Evolutionary conservation across 2,888 invertebrate species (phyloP), one percentile per base, ranked within the genome.

Genomic region (Acanthosepion pharaonis): DNA sequence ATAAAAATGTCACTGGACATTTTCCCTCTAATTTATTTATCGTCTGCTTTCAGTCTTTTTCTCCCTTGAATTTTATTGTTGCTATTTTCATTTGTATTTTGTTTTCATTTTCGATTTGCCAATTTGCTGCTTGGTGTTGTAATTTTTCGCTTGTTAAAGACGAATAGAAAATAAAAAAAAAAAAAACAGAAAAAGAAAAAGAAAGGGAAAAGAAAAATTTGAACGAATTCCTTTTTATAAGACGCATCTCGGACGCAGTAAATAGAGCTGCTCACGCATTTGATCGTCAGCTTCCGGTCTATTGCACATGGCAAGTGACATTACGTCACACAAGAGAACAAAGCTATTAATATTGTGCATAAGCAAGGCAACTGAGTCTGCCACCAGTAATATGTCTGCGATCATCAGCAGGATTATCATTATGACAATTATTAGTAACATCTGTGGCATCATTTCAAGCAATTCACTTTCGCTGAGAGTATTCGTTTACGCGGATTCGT

Each of bases 61-160:
- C 11, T 9, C 3, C 15, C 8, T 15, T n/a, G 5, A 42, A 42
- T n/a, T 78, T n/a, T 78, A 23, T 59, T 59, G 20, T 33, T 9
- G 78, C 8, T 33, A 15, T 2, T 78, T 78, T 78, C 33, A 11
- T 78, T 78, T n/a, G 4, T n/a, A n/a, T 78, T 18, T 78, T 9
- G 78, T n/a, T 78, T 78, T 78, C 78, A 78, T 78, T 78, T 78
- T 78, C 3, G 78, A 78, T 78, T 78, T 11, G 4, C 78, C n/a
- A 78, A 78, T 78, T 78, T 78, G 78, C 78, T n/a, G 78, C n/a
- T 78, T 78, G n/a, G n/a, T n/a, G n/a, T 33, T 78, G 78, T 78
- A 11, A 78, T 78, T 33, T 33, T 78, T 78, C n/a, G n/a, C 78
- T 33, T 33, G 78, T 78, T 33, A n/a, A n/a, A 78, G n/a, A 33